These are phyloP conservation scores for Ophion obscuratus DNA, from an alignment of 2,888 invertebrate species.

Conservation along the genomic window DNA sequence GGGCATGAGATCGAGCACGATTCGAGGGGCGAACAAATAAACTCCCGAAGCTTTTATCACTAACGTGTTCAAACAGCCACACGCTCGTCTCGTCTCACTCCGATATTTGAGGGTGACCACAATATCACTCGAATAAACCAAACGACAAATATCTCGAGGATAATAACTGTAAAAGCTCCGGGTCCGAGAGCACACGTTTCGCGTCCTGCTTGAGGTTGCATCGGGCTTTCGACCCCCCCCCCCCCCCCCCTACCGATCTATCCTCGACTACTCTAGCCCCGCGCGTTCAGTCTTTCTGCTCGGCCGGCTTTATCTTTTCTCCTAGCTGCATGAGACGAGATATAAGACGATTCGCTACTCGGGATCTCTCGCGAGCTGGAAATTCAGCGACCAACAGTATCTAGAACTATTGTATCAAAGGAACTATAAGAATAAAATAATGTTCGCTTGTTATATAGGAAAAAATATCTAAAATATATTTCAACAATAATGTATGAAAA, in stretches of 20 bases:
- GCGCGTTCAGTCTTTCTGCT: conserved; percentile 2
- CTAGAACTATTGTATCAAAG: no score
- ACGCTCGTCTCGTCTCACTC: conserved; percentile 4
- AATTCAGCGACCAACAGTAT: not conserved
- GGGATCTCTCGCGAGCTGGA: not conserved
- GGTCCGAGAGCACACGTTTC: conserved; percentile 66
- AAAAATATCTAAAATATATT: no score
- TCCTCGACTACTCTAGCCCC: not conserved
- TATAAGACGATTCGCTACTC: conserved; percentile 52
- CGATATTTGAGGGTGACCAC: conserved; percentile 56
- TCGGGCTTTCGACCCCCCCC: conserved; percentile 22
- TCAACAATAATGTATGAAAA: no score
- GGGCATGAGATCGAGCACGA: conserved; percentile 41
- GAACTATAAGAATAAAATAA: no score
- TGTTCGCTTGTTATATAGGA: no score
- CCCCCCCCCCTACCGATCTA: not conserved
- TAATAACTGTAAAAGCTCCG: conserved; percentile 82
- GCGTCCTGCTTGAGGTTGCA: conserved; percentile 28
- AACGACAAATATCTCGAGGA: conserved; percentile 79
- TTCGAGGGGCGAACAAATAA: conserved; percentile 78
- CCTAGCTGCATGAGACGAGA: not conserved
- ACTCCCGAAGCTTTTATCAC: conserved; percentile 79
- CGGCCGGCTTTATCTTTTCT: conserved; percentile 52
- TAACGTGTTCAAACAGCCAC: conserved; percentile 77
- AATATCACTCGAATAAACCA: conserved; percentile 74